Conservation (phyloP, 1,140 invertebrate species). For the Chrysomallon squamiferum region DNA sequence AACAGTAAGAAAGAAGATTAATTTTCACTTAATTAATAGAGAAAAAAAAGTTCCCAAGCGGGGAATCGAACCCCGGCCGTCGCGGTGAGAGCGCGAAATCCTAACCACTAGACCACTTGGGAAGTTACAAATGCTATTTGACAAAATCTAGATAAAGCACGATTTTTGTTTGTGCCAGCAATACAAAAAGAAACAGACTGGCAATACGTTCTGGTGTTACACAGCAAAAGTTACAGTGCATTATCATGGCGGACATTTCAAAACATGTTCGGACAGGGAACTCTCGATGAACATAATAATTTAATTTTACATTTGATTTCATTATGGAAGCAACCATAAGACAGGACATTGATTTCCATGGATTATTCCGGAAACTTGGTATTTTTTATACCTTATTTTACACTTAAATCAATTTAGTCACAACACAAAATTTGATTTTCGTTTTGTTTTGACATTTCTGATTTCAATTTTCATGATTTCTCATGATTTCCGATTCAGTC, state of each 20-base stretch:
- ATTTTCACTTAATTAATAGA: too few species aligned
- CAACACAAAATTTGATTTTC: background rate
- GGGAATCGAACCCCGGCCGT: too few species aligned
- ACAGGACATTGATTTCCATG: constrained; percentile 47
- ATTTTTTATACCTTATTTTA: background rate
- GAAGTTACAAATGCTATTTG: too few species aligned
- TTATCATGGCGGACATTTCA: constrained; percentile 46
- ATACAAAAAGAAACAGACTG: too few species aligned
- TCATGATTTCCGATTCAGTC: background rate
- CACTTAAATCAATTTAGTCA: background rate
- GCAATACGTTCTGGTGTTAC: too few species aligned
- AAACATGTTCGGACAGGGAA: constrained; percentile 43
- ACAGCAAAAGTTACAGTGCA: too few species aligned
- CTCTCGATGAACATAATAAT: background rate
- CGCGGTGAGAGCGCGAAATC: too few species aligned
- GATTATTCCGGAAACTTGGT: constrained; percentile 53
- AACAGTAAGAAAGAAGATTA: too few species aligned
- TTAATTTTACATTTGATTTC: constrained; percentile 1
- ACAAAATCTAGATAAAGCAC: too few species aligned
- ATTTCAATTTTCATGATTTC: background rate
- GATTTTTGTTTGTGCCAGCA: too few species aligned
- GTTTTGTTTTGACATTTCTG: background rate
- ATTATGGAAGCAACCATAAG: constrained; percentile 27
- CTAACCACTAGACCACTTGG: too few species aligned
- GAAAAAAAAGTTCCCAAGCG: too few species aligned